Evolutionary conservation across 2,113 vertebrate genomes (phyloP), one percentile per base, ranked within the genome.

Genomic region (Chaetops frenatus): DNA sequence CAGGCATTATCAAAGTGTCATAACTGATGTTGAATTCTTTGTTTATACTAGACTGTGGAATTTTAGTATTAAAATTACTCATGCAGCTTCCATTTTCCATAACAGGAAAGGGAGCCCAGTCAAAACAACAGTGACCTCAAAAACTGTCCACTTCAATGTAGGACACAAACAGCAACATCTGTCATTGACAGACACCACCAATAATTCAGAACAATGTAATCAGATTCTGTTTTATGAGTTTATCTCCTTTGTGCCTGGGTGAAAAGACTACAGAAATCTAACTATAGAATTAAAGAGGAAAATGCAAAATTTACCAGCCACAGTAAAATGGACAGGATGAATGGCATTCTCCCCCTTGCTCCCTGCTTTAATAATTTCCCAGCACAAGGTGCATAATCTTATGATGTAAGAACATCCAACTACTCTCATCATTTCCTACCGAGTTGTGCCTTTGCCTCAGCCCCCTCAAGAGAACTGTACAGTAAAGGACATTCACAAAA

Each of bases 161-260:
- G 53, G 24, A 72, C 25, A 65, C 44, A 56, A 92, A 79, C 21
- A 81, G 48, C 29, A 86, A 84, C 77, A 95, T 56, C 81, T 81
- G 81, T 35, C 78, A 65, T 50, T 61, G 53, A 65, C 40, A 95
- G 44, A 60, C 28, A 85, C 20, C 11, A 19, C 12, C 74, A 72
- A 9, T 29, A 50, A 40, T 15, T 65, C 50, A n/a, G 17, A 29
- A 81, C 25, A 65, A 61, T 1, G 4, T 27, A 65, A 83, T 47
- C 6, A 0, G 31, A 71, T 67, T 60, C 64, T 36, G 29, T 7
- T 85, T 64, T 44, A 70, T 19, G 16, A 58, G 16, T 51, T 81
- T 53, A 65, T 67, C 38, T 62, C 35, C 7, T 4, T 16, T 0
- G 0, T n/a, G 57, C 33, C 64, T 79, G 29, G 5, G 17, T 19